These are phyloP conservation scores for Spodoptera frugiperda DNA, from an alignment of 1,140 invertebrate species.

Conservation along the genomic window DNA sequence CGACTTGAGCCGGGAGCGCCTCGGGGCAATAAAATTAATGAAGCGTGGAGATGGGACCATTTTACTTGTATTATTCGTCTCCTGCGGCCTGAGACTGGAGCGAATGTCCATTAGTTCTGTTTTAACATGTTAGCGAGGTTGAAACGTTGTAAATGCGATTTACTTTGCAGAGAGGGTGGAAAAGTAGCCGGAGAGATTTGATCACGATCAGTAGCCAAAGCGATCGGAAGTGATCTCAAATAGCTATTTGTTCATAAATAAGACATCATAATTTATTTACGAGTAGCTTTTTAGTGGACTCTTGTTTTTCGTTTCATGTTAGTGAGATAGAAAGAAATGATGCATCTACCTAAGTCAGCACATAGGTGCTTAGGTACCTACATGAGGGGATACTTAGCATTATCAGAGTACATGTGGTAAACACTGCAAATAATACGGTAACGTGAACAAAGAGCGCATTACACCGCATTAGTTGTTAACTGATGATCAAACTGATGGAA, in stretches of 20 bases:
- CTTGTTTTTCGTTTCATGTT: neutral
- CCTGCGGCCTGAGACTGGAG: slow-evolving; percentile 84
- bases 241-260: slow-evolving; percentile 39
- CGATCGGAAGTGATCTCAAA: slow-evolving; percentile 61
- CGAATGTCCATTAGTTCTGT: slow-evolving; percentile 87
- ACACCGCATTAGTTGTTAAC: slow-evolving; percentile 76
- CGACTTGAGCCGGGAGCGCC: slow-evolving; percentile 77
- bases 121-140: slow-evolving; percentile 86
- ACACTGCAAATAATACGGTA: slow-evolving; percentile 44
- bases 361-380: neutral
- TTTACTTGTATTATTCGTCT: slow-evolving; percentile 86
- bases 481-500: slow-evolving; percentile 66
- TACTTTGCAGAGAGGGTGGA: slow-evolving; percentile 83
- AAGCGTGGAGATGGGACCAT: slow-evolving; percentile 86
- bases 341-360: too few relatives aligned
- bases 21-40: slow-evolving; percentile 86
- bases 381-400: slow-evolving; percentile 24
- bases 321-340: too few relatives aligned
- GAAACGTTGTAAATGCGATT: slow-evolving; percentile 86
- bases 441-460: slow-evolving; percentile 72
- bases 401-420: slow-evolving; percentile 48
- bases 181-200: slow-evolving; percentile 80
- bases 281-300: neutral
- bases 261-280: slow-evolving; percentile 42
- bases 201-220: slow-evolving; percentile 75